A percentile compares a stretch with the other conserved stretches of the same genome.
These are phyloP conservation scores for Chloebia gouldiae DNA, from an alignment of 2,113 vertebrate genomes.

Conservation along the genomic window DNA sequence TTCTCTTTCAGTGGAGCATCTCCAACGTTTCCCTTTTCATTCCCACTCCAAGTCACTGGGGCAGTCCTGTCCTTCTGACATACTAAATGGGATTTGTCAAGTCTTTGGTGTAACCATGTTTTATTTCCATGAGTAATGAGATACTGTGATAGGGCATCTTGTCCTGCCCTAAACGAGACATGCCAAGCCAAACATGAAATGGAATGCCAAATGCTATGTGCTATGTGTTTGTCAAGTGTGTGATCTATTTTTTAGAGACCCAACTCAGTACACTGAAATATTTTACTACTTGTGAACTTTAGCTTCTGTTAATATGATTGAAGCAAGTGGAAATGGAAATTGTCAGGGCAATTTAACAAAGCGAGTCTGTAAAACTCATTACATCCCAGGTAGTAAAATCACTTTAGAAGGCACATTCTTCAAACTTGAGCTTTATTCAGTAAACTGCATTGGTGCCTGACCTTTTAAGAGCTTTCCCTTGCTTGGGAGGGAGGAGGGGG, in stretches of 20 bases:
- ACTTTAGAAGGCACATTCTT: slow-evolving; percentile 74
- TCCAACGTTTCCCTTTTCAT: background rate
- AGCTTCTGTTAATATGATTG: slow-evolving; percentile 81
- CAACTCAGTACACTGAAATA: slow-evolving; percentile 65
- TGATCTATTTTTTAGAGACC: slow-evolving; percentile 71
- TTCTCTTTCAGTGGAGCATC: background rate
- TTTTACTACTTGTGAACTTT: slow-evolving; percentile 77
- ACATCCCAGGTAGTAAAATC: slow-evolving; percentile 73
- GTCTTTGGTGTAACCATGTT: slow-evolving; percentile 11
- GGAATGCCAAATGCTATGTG: slow-evolving; percentile 44
- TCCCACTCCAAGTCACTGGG: background rate
- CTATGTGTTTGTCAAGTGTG: slow-evolving; percentile 54
- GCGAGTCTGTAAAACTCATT: slow-evolving; percentile 74
- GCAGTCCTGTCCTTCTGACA: background rate
- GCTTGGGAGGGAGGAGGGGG: slow-evolving; percentile 32
- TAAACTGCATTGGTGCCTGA: slow-evolving; percentile 72
- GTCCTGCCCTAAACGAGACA: slow-evolving; percentile 26
- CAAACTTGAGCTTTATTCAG: slow-evolving; percentile 76
- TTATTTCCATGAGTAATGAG: slow-evolving; percentile 62
- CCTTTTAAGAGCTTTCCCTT: slow-evolving; percentile 69
- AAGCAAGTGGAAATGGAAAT: slow-evolving; percentile 78
- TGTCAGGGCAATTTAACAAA: slow-evolving; percentile 80
- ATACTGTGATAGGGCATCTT: slow-evolving; percentile 35
- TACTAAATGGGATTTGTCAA: slow-evolving; percentile 38
- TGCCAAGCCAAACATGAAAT: slow-evolving; percentile 66